Base-by-base conservation (phyloP, 2,113 vertebrate species). In the Corydoras maculifer region DNA sequence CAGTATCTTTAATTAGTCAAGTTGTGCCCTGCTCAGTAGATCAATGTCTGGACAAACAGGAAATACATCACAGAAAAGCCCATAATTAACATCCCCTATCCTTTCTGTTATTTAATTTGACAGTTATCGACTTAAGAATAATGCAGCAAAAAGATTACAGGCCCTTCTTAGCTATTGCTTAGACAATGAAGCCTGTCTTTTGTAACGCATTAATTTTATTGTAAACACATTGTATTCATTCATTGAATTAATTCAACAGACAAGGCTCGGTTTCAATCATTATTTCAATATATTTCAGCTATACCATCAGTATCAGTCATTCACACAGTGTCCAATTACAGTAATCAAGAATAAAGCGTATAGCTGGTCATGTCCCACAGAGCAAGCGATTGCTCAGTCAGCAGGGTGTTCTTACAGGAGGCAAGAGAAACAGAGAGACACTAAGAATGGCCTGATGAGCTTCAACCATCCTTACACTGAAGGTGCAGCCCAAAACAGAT, bases 21-120 rank as follows among this genome's bases (percentile, higher is more conserved):
- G 60, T 65, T 63, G 58, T 62, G 53, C 59, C 18, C 50, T 55
- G 54, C 58, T 62, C 50, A 2, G 57, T n/a, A 73, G 78, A 80
- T 80, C 78, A 80, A 77, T 80, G 66, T 9, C 62, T 49, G 51
- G 69, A 65, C 75, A 69, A 69, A 65, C 58, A 59, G 62, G 51
- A 31, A 71, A 74, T 75, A 50, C 43, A 72, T 69, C 65, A n/a
- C 58, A 69, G 31, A 58, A 62, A 25, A 32, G 65, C 72, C 66
- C 62, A 54, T 74, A 69, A 72, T 69, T 72, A 77, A 75, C 61
- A 68, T 77, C 50, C 31, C n/a, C 18, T 48, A 58, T 43, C 35
- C 57, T 64, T 59, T 35, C 49, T 51, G 59, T 72, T 63, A 61
- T 72, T 78, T 75, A 71, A 64, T 30, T 43, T 43, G 35, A 43